phyloP scores from a whole-genome alignment of 2,888 invertebrate species.

The Zaprionus bogoriensis region DNA sequence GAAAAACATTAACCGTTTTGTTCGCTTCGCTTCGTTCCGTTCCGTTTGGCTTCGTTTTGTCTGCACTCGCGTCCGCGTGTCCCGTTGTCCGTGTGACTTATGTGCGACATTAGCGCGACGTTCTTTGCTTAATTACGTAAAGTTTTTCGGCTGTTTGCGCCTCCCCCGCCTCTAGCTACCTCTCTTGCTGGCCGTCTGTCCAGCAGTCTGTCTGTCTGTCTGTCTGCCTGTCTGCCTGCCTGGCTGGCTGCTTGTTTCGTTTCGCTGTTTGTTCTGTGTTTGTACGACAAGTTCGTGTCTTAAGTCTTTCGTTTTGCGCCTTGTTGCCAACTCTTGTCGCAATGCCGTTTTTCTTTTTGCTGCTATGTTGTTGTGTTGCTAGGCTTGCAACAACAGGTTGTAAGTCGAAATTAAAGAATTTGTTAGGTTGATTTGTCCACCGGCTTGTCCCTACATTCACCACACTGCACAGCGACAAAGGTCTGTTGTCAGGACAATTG shows the following conservation, averaged over 20 bases:
- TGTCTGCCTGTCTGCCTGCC: background rate
- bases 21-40: conserved; percentile 27
- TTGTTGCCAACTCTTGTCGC: conserved; percentile 52
- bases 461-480: conserved; percentile 6
- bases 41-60: background rate
- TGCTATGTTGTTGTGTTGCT: conserved; percentile 33
- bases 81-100: conserved; percentile 68
- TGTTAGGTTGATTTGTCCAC: conserved; percentile 63
- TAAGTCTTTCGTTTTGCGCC: conserved; percentile 78
- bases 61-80: conserved; percentile 8
- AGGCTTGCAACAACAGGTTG: conserved; percentile 74
- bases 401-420: conserved; percentile 72
- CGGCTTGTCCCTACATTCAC: conserved; percentile 25
- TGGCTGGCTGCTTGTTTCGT: background rate
- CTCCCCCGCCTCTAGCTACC: background rate
- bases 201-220: background rate
- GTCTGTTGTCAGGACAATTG: conserved; percentile 4
- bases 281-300: conserved; percentile 80
- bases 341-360: conserved; percentile 19
- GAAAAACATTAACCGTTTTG: conserved; percentile 75
- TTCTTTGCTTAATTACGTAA: conserved; percentile 77
- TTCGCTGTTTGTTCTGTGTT: conserved; percentile 44
- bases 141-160: conserved; percentile 51
- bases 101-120: conserved; percentile 77
- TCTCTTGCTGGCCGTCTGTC: background rate